Evolutionary conservation across 2,888 invertebrate species (phyloP).

Genomic region (Synanthedon myopaeformis): DNA sequence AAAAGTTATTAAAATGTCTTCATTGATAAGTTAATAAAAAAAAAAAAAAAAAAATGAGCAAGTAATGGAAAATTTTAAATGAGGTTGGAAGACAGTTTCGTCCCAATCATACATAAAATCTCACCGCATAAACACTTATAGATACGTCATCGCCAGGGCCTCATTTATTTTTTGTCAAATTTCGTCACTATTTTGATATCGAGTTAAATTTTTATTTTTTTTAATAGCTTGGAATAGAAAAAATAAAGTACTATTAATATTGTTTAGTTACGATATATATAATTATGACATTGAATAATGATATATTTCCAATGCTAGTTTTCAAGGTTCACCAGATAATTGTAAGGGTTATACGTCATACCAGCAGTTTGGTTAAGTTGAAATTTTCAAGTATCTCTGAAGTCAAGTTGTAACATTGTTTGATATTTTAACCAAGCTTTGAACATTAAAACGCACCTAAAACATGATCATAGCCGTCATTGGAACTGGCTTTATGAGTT

Average conservation of each 20-base stretch:
- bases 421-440: constrained; percentile 59
- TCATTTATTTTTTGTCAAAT: no score
- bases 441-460: constrained; percentile 35
- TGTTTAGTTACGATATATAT: background rate
- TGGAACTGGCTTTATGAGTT: constrained; percentile 47
- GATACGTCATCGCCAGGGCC: no score
- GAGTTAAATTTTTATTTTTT: no score
- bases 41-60: no score
- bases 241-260: background rate
- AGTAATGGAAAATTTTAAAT: no score
- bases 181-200: no score
- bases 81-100: no score
- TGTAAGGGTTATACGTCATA: constrained; percentile 36
- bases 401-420: constrained; percentile 65
- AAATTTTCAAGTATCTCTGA: constrained; percentile 41
- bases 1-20: no score
- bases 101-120: no score
- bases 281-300: constrained; percentile 1
- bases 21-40: no score
- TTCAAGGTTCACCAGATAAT: constrained; percentile 54
- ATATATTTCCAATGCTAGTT: constrained; percentile 35
- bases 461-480: constrained; percentile 43
- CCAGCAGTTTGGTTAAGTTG: constrained; percentile 58
- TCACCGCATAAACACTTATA: no score
- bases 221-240: background rate